Percentiles rank a stretch among this genome's conserved stretches.
These are phyloP conservation scores for Clivina fossor DNA, from an alignment of 2,888 invertebrate genomes.

Conservation along the genomic window DNA sequence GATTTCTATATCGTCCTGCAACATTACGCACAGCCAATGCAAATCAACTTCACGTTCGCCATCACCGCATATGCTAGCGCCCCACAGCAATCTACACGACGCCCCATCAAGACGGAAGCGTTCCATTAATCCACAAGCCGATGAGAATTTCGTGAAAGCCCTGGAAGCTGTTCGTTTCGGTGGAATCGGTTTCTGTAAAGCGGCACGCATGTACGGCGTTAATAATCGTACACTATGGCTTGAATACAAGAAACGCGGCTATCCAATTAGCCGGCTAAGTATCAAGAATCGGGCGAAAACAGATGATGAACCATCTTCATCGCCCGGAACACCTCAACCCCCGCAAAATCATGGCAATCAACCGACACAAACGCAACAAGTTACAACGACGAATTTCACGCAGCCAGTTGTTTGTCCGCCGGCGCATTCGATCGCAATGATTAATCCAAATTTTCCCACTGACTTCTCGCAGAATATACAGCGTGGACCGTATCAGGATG, in stretches of 20 bases:
- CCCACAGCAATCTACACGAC: constrained; percentile 44
- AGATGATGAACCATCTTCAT: constrained; percentile 47
- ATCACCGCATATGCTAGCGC: constrained; percentile 53
- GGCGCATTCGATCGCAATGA: constrained; percentile 66
- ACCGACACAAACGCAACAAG: constrained; percentile 38
- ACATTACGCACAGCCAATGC: constrained; percentile 43
- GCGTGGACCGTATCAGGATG: constrained; percentile 48
- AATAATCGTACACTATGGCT: constrained; percentile 84
- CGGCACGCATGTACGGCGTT: constrained; percentile 80
- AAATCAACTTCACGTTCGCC: constrained; percentile 46
- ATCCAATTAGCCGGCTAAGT: constrained; percentile 77
- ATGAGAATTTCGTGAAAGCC: constrained; percentile 80
- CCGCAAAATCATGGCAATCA: constrained; percentile 1
- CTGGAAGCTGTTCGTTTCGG: constrained; percentile 81
- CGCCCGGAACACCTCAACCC: background rate
- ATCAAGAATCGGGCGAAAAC: constrained; percentile 75
- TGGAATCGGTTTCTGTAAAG: constrained; percentile 84
- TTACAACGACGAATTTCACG: constrained; percentile 46
- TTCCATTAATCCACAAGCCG: constrained; percentile 77
- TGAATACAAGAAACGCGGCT: constrained; percentile 82
- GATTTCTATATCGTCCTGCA: constrained; percentile 40
- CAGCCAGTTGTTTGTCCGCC: constrained; percentile 61
- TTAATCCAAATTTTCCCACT: constrained; percentile 65
- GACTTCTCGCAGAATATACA: constrained; percentile 66
- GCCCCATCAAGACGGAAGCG: constrained; percentile 64